These are phyloP conservation scores for Pecten maximus DNA, from an alignment of 2,888 invertebrate genomes.

Conservation along the genomic window DNA sequence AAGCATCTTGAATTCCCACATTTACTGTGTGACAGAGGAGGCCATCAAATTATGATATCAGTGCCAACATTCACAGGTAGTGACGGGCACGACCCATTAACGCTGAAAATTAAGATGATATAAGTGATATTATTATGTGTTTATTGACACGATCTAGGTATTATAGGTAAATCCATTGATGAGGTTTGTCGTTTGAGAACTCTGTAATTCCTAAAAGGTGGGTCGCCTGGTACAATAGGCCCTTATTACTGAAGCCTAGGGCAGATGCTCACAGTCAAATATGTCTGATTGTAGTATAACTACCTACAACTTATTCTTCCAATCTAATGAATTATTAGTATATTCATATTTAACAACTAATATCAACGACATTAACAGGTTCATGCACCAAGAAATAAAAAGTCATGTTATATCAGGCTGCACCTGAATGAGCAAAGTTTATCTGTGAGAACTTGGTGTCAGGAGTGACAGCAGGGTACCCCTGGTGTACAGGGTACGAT, in stretches of 20 bases:
- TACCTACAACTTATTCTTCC: not conserved
- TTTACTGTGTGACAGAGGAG: not conserved
- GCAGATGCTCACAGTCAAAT: not conserved
- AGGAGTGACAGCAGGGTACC: too few relatives aligned
- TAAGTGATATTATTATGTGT: not conserved
- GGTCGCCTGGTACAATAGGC: not conserved
- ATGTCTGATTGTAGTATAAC: not conserved
- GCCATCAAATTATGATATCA: constrained; percentile 14
- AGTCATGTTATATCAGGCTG: not conserved
- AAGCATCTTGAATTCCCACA: not conserved
- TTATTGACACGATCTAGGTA: not conserved
- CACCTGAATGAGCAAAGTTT: not conserved
- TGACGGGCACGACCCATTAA: not conserved
- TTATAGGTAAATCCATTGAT: not conserved
- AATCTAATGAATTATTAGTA: not conserved
- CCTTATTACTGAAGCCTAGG: not conserved
- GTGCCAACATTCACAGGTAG: not conserved
- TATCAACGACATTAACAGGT: not conserved
- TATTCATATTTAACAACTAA: constrained; percentile 4
- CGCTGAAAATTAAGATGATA: constrained; percentile 4
- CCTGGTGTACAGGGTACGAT: not conserved
- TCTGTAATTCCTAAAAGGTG: not conserved
- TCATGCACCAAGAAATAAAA: not conserved
- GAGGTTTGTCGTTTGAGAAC: not conserved
- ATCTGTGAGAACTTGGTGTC: not conserved